Evolutionary conservation across 2,113 vertebrate genomes (phyloP), one percentile per base, ranked within the genome.

Genomic region (Melanerpes formicivorus): DNA sequence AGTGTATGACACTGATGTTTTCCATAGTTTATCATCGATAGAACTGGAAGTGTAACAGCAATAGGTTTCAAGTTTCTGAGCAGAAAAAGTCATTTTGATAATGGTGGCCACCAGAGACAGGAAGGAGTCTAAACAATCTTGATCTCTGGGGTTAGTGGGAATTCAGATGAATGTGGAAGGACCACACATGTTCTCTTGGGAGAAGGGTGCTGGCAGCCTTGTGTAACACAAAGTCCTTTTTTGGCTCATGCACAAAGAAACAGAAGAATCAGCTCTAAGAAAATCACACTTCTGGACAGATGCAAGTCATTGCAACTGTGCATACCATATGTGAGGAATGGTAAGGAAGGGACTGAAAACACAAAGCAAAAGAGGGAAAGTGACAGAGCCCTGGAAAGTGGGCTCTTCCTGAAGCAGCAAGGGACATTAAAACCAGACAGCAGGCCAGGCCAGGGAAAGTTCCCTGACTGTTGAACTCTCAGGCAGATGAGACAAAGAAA

Each of bases 241-340:
- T 80, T 95, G 93, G 90, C 81, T 93, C 42, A 34, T 2, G 13
- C 71, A 92, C 56, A 94, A 92, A 96, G 84, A 34, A 95, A 59
- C 42, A 73, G 74, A 75, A 82, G 72, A 94, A 87, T 82, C 81
- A 87, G 48, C 71, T 93, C 78, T 82, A 74, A 87, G 80, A 90
- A 92, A 93, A 78, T 92, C 81, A 94, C 93, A 95, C 93, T 96
- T 94, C 80, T 80, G 90, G 78, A 84, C 87, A 95, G 84, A 96
- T 92, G 95, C 81, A 93, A 95, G 67, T 84, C 92, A 80, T 82
- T 79, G 75, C 64, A 76, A 94, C 71, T 80, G 60, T 60, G 87
- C 2, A 0, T 23, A 63, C 81, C 93, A 87, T 74, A 80, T 94
- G 93, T 82, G 64, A 46, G 59, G 46, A 94, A 66, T 14, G 52